Evolutionary conservation across 64 coral and sea anemone genomes (phyloP), one percentile per base, ranked within the genome.

Genomic region (Montipora cactus): DNA sequence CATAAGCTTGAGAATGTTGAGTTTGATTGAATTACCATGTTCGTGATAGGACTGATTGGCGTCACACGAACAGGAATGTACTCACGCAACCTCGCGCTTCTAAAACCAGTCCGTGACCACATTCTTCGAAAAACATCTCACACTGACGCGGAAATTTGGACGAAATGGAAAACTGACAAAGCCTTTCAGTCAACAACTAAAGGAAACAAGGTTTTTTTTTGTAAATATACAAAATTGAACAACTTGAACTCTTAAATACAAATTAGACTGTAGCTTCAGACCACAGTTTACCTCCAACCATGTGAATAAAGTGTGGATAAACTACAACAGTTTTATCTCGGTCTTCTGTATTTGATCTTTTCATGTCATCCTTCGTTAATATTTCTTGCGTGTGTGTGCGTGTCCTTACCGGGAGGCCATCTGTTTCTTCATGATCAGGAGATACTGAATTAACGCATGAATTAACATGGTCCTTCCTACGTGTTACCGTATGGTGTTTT

Each of bases 231-330:
- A 37, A 37, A 37, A 37, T 37, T 37, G 37, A 23, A 71, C 19
- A 71, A 71, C 20, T n/a, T 71, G 0, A 7, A 7, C 8, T 4
- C 18, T 0, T 5, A 71, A n/a, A 71, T 15, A 37, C 37, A 78
- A 11, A 86, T 72, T 67, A 86, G 22, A 86, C 82, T 22, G 62
- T 86, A 47, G 82, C 82, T 46, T 86, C 82, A 72, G 7, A 71
- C 82, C 82, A 86, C 10, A 86, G 46, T 71, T 86, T 86, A n/a
- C 82, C 82, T 3, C 19, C 44, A 71, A 49, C 46, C 66, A 86
- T 72, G n/a, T 86, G 66, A 70, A 86, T 86, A 86, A 71, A 86
- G 71, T 70, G 44, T 10, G 46, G 64, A 49, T 86, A 86, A 49
- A 67, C 66, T 19, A 86, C 46, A 49, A 46, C 76, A 76, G 5